Percentiles rank a stretch among this genome's conserved stretches.
Conservation (phyloP, 2,113 vertebrate species). For the Albula glossodonta region DNA sequence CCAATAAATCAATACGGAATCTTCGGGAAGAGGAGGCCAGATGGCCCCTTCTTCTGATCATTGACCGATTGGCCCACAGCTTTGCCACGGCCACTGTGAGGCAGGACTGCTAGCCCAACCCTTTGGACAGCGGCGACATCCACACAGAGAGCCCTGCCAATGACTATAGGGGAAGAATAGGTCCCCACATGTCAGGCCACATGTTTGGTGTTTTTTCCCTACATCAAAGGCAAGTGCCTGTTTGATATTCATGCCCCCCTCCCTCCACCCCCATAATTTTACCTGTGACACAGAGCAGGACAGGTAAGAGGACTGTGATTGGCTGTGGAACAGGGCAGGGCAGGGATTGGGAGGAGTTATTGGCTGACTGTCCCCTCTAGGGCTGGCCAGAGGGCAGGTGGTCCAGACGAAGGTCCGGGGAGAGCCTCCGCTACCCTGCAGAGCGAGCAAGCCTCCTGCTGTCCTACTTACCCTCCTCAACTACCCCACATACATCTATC, state of each 20-base stretch:
- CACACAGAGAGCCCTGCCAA: constrained; percentile 70
- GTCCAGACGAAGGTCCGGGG: constrained; percentile 64
- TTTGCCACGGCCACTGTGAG: constrained; percentile 71
- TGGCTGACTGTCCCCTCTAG: constrained; percentile 48
- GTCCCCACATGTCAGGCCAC: constrained; percentile 74
- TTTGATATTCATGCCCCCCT: constrained; percentile 72
- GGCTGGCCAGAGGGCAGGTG: constrained; percentile 65
- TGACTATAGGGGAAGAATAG: constrained; percentile 83
- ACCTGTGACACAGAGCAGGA: constrained; percentile 51
- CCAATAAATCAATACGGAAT: constrained; percentile 79
- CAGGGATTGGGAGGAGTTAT: constrained; percentile 60
- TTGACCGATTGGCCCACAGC: constrained; percentile 47
- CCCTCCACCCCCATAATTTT: constrained; percentile 63
- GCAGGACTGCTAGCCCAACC: constrained; percentile 48
- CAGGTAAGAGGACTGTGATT: constrained; percentile 64
- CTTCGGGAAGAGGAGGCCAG: constrained; percentile 73
- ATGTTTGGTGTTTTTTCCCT: constrained; percentile 73
- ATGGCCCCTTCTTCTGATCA: constrained; percentile 61
- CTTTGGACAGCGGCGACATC: constrained; percentile 77
- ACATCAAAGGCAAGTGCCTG: constrained; percentile 73
- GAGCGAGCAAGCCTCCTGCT: constrained; percentile 50
- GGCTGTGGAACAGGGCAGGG: constrained; percentile 14
- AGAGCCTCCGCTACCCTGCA: constrained; percentile 62
- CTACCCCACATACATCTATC: not conserved
- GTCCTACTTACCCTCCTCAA: constrained; percentile 33